phyloP scores from a whole-genome alignment of 1,140 invertebrate genomes.

The Drosophila neocordata region DNA sequence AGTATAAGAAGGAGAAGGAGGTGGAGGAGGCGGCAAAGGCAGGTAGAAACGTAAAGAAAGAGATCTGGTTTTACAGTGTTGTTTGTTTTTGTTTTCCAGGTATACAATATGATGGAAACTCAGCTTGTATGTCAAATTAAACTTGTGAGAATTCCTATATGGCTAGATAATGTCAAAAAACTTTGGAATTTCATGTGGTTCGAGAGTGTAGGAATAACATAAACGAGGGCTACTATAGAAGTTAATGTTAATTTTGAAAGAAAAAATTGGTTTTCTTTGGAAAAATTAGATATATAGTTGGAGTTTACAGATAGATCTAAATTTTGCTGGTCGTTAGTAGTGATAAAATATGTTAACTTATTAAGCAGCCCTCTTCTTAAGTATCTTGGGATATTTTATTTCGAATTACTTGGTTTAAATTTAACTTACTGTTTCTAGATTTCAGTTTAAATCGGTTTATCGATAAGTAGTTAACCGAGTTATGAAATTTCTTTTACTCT shows the following conservation, averaged over 20 bases:
- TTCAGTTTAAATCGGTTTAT: no score
- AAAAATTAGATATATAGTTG: no score
- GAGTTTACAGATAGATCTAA: no score
- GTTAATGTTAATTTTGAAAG: background rate
- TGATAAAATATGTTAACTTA: no score
- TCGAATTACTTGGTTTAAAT: no score
- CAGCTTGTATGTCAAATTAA: background rate
- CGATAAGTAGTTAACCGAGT: no score
- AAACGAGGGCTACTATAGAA: background rate
- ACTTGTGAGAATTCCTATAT: slow-evolving; percentile 3
- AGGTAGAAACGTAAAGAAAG: slow-evolving; percentile 7
- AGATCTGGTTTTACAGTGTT: slow-evolving; percentile 7
- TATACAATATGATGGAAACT: background rate
- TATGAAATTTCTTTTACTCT: no score
- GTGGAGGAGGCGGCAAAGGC: background rate
- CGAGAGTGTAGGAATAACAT: background rate
- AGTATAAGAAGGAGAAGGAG: background rate
- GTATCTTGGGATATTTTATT: no score
- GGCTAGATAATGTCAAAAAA: background rate
- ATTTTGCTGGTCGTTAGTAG: no score
- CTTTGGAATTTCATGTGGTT: background rate
- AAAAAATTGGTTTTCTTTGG: no score
- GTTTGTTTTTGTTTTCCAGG: background rate
- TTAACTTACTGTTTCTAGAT: no score
- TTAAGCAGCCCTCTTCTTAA: no score